Evolutionary conservation across 2,797 vertebrate genomes (phyloP).

Genomic region (Eulemur albifrons): DNA sequence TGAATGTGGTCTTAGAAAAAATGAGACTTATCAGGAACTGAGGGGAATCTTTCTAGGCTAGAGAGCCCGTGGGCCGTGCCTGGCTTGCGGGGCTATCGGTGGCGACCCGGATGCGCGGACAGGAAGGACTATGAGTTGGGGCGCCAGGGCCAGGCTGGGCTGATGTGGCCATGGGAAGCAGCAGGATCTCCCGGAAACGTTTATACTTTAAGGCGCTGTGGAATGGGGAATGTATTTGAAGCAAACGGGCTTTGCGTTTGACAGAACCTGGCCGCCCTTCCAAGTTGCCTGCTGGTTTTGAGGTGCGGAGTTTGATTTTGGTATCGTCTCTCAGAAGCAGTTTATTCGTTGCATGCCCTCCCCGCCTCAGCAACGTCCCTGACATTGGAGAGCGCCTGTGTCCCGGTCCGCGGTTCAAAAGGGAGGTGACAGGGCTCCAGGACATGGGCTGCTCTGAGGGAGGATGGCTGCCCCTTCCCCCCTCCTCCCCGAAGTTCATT

Average conservation of each 20-base stretch:
- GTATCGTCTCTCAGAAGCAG: background rate
- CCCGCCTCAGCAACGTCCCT: background rate
- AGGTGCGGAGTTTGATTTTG: conserved; percentile 4
- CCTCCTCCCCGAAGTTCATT: conserved; percentile 44
- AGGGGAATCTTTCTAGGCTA: background rate
- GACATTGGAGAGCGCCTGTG: background rate
- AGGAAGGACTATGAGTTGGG: background rate
- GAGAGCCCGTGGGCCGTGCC: background rate
- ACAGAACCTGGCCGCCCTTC: conserved; percentile 9
- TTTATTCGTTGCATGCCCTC: background rate
- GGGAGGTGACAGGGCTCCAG: background rate
- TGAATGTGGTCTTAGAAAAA: conserved; percentile 33
- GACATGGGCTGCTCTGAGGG: background rate
- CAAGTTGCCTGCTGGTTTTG: background rate
- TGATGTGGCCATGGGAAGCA: background rate
- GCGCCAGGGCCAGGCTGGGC: background rate
- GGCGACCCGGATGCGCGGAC: background rate
- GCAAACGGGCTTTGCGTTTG: conserved; percentile 33
- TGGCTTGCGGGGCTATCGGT: background rate
- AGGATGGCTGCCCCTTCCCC: background rate
- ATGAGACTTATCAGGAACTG: background rate
- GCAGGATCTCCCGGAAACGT: background rate
- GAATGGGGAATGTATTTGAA: background rate
- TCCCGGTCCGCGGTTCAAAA: background rate
- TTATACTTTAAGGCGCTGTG: background rate